A percentile compares a stretch with the other conserved stretches of the same genome.
Conservation (phyloP, 2,888 invertebrate genomes). For the Hoplodrina ambigua region DNA sequence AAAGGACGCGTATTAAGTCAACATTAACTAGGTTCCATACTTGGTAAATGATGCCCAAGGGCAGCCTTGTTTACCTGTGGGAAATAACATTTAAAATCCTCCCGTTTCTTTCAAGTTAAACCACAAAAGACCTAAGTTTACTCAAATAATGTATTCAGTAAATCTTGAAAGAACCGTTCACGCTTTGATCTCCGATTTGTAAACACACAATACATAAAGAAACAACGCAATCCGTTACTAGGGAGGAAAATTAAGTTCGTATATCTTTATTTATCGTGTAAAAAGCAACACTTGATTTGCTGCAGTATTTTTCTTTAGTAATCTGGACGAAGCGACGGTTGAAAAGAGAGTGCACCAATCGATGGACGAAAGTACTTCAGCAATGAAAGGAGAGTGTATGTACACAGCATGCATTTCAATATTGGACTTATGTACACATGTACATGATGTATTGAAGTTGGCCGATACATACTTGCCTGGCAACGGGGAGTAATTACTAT, state of each 20-base stretch:
- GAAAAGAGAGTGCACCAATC: constrained; percentile 28
- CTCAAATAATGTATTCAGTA: constrained; percentile 13
- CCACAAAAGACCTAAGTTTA: constrained; percentile 13
- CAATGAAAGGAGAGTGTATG: constrained; percentile 6
- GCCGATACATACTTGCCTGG: neutral
- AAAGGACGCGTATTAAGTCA: no score
- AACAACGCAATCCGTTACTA: neutral
- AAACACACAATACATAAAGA: constrained; percentile 17
- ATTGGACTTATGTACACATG: constrained; percentile 12
- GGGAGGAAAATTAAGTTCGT: constrained; percentile 15
- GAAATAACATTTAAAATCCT: neutral
- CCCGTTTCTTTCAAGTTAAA: neutral
- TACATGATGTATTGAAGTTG: neutral
- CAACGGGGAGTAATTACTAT: constrained; percentile 16
- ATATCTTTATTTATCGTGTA: constrained; percentile 13
- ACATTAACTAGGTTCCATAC: no score
- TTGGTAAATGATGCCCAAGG: no score
- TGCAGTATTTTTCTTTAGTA: constrained; percentile 21
- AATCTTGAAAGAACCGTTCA: constrained; percentile 28
- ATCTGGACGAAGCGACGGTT: constrained; percentile 5
- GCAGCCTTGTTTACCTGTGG: neutral
- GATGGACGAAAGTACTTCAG: constrained; percentile 21
- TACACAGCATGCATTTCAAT: constrained; percentile 25
- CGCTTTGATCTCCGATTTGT: constrained; percentile 41
- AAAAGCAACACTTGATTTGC: constrained; percentile 5